Percentiles rank a stretch among this genome's conserved stretches.
These are phyloP conservation scores for Choloepus hoffmanni DNA, from an alignment of 2,113 vertebrate species.

Conservation along the genomic window DNA sequence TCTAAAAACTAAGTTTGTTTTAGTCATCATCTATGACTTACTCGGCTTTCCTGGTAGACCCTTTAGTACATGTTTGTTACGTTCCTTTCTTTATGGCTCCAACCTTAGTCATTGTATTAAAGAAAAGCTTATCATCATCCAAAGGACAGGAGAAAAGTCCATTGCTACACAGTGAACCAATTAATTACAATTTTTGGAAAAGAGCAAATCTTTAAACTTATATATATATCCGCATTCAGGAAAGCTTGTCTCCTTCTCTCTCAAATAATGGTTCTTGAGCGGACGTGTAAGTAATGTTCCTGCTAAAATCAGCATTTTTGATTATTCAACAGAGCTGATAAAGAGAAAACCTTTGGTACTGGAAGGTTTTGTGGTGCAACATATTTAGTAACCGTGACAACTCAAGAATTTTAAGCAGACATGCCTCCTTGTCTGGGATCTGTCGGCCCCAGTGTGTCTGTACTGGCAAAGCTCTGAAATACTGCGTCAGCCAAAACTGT, in stretches of 20 bases:
- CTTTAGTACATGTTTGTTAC: background rate
- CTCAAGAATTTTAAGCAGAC: constrained; percentile 89
- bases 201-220: constrained; percentile 70
- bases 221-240: constrained; percentile 13
- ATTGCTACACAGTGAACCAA: background rate
- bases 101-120: background rate
- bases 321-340: constrained; percentile 82
- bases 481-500: constrained; percentile 86
- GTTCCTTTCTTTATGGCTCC: constrained; percentile 24
- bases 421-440: constrained; percentile 86
- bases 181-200: constrained; percentile 62
- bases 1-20: constrained; percentile 67
- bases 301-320: constrained; percentile 80
- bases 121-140: constrained; percentile 13
- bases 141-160: constrained; percentile 26
- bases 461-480: constrained; percentile 85
- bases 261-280: constrained; percentile 69
- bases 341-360: constrained; percentile 77
- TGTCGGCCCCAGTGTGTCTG: constrained; percentile 87
- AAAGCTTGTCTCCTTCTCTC: constrained; percentile 69
- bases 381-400: constrained; percentile 90
- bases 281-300: constrained; percentile 80
- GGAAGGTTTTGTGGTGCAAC: constrained; percentile 84
- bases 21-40: constrained; percentile 73
- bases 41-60: constrained; percentile 59